Percentiles rank a stretch among this genome's conserved stretches.
Evolutionary conservation across 2,888 invertebrate species (phyloP).

Genomic region (Volucella inanis): DNA sequence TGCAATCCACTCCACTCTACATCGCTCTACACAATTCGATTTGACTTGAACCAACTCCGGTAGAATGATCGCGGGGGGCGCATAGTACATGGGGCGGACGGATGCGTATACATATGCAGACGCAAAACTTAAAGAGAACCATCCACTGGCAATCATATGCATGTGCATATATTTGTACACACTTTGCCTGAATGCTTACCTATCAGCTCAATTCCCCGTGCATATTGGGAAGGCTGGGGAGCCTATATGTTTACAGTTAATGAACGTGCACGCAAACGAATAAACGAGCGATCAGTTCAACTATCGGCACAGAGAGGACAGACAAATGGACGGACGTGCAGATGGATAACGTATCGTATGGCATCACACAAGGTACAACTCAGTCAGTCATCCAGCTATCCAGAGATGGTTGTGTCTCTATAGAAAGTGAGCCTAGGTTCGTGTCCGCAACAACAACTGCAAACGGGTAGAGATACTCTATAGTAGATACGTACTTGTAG

Average conservation of each 20-base stretch:
- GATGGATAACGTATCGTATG: slow-evolving; percentile 72
- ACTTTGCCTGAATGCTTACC: slow-evolving; percentile 44
- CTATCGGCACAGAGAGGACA: slow-evolving; percentile 1
- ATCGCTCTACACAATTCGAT: too few species aligned
- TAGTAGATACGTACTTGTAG: not conserved
- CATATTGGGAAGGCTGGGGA: slow-evolving; percentile 37
- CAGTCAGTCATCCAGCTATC: slow-evolving; percentile 68
- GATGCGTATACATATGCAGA: slow-evolving; percentile 66
- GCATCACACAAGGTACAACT: slow-evolving; percentile 71
- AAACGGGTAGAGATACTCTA: slow-evolving; percentile 59
- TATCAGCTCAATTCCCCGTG: slow-evolving; percentile 39
- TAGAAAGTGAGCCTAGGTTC: slow-evolving; percentile 54
- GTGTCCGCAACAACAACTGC: slow-evolving; percentile 33
- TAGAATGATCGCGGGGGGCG: slow-evolving; percentile 71
- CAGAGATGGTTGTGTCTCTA: slow-evolving; percentile 58
- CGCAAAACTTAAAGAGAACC: slow-evolving; percentile 41
- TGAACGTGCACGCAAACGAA: slow-evolving; percentile 71
- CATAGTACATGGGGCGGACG: slow-evolving; percentile 68
- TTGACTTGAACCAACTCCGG: slow-evolving; percentile 28
- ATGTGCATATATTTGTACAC: slow-evolving; percentile 2
- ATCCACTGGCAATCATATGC: slow-evolving; percentile 40
- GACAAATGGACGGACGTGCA: slow-evolving; percentile 48
- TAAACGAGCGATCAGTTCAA: slow-evolving; percentile 56
- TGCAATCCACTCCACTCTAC: too few species aligned
- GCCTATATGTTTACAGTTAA: slow-evolving; percentile 73